Percentiles rank a stretch among this genome's conserved stretches.
Conservation (phyloP, 2,888 invertebrate genomes). For the Pediacus dermestoides region DNA sequence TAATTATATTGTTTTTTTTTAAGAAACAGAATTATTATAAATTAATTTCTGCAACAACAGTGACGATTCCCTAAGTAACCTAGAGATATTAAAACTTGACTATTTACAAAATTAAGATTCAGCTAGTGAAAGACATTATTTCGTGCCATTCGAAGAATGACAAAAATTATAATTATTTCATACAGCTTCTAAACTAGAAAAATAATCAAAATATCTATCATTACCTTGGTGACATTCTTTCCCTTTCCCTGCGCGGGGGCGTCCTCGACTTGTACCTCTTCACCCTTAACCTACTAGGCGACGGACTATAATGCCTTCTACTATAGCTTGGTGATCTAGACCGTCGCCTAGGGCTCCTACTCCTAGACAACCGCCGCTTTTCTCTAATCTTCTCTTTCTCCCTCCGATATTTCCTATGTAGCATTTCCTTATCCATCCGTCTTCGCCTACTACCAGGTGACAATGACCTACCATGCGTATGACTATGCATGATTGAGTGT, state of each 20-base stretch:
- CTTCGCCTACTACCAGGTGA: conserved; percentile 48
- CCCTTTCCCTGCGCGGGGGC: conserved; percentile 41
- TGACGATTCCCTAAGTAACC: too few relatives aligned
- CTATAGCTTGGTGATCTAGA: conserved; percentile 51
- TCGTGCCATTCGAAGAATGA: too few relatives aligned
- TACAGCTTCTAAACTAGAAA: neutral
- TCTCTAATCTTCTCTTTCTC: conserved; percentile 52
- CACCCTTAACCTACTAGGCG: conserved; percentile 44
- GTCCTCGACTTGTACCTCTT: conserved; percentile 55
- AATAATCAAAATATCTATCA: conserved; percentile 2
- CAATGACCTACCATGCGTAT: conserved; percentile 36
- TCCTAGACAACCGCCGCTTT: conserved; percentile 54
- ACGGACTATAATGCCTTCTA: conserved; percentile 51
- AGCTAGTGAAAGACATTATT: too few relatives aligned
- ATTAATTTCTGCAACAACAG: too few relatives aligned
- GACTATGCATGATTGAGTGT: conserved; percentile 21
- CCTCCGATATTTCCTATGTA: conserved; percentile 49
- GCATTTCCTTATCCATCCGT: conserved; percentile 46
- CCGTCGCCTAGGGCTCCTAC: conserved; percentile 60
- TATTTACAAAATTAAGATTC: too few relatives aligned
- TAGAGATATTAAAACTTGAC: too few relatives aligned
- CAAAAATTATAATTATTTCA: too few relatives aligned
- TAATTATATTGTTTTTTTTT: too few relatives aligned
- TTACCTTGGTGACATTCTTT: conserved; percentile 30
- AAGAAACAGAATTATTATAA: too few relatives aligned